Conservation (phyloP, 2,113 vertebrate species). For the Coptodon rendalli region DNA sequence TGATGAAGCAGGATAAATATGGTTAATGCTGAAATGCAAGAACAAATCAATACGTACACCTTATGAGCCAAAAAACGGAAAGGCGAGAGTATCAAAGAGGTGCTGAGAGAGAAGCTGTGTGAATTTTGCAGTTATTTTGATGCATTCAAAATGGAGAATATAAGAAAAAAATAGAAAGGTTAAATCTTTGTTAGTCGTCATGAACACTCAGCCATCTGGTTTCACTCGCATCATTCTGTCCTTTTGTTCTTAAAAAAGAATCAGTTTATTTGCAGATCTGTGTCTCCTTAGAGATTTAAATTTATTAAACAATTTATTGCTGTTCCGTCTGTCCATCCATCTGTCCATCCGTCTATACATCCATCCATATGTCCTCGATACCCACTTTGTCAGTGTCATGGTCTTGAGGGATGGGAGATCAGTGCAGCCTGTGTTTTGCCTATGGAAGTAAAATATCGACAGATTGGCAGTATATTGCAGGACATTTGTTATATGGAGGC, state of each 20-base stretch:
- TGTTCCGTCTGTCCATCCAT: not conserved
- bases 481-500: not conserved
- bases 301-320: not conserved
- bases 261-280: fast-evolving
- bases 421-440: not conserved
- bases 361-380: not conserved
- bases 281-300: not conserved
- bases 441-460: not conserved
- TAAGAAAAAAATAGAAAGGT: not conserved
- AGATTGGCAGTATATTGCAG: not conserved
- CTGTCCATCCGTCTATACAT: not conserved
- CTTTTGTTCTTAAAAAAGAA: not conserved
- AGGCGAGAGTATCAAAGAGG: not conserved
- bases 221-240: not conserved
- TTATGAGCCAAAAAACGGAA: not conserved
- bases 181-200: not conserved
- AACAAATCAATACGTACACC: not conserved
- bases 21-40: constrained; percentile 18
- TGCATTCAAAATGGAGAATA: fast-evolving
- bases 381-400: not conserved
- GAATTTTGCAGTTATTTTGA: not conserved
- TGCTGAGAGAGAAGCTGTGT: not conserved
- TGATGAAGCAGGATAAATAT: constrained; percentile 63
- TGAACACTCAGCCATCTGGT: not conserved
- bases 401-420: not conserved